A percentile compares a stretch with the other conserved stretches of the same genome.
phyloP scores from a whole-genome alignment of 2,797 vertebrate species.

The Sebastes hubbsi region DNA sequence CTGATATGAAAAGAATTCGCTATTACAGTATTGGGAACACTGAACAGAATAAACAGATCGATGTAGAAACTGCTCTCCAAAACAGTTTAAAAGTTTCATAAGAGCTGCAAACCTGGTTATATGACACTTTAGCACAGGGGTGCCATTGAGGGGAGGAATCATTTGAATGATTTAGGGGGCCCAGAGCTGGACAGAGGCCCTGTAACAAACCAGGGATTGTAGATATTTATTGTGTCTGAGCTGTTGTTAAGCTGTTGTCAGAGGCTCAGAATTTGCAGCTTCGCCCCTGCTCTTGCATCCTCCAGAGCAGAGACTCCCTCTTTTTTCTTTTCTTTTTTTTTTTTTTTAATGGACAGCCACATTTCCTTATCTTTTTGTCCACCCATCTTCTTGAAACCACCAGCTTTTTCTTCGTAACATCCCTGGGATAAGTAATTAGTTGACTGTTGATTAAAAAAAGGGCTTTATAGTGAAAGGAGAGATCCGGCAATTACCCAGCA shows the following conservation, averaged over 20 bases:
- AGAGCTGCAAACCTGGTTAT: constrained; percentile 20
- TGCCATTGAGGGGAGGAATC: not conserved
- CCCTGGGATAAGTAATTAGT: constrained; percentile 74
- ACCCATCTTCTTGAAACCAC: constrained; percentile 47
- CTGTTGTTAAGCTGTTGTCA: constrained; percentile 49
- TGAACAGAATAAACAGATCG: constrained; percentile 25
- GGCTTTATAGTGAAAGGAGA: constrained; percentile 67
- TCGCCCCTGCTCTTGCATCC: constrained; percentile 1
- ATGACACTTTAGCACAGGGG: constrained; percentile 15
- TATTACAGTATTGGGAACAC: not conserved
- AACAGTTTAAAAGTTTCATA: constrained; percentile 31
- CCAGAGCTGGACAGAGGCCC: constrained; percentile 1
- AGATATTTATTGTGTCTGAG: constrained; percentile 57
- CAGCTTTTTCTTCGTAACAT: constrained; percentile 55
- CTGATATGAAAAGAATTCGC: constrained; percentile 4
- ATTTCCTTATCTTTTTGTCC: constrained; percentile 45
- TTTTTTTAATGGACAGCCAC: not conserved
- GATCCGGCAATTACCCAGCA: constrained; percentile 77
- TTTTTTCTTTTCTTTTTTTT: not conserved
- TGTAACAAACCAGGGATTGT: constrained; percentile 38
- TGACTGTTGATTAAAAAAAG: constrained; percentile 77
- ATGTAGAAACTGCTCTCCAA: constrained; percentile 20
- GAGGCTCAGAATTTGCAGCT: constrained; percentile 17
- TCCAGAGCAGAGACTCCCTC: not conserved
- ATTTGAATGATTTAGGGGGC: constrained; percentile 42